phyloP scores from a whole-genome alignment of 2,113 vertebrate species.

The Raja brachyura region DNA sequence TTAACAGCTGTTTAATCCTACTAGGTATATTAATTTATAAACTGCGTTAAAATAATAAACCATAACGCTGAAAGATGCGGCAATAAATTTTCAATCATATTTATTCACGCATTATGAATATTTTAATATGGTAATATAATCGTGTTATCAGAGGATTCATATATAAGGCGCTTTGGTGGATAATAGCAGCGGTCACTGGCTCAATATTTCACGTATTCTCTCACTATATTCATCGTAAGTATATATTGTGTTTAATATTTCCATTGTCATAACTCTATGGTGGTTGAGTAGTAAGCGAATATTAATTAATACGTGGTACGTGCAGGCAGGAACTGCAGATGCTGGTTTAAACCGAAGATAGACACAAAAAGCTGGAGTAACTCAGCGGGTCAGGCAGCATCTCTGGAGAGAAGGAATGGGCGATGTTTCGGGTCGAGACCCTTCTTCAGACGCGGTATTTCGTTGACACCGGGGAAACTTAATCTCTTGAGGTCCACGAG shows the following conservation, averaged over 20 bases:
- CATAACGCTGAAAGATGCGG: not conserved
- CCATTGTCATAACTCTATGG: no score
- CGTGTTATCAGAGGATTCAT: not conserved
- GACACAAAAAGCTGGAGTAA: no score
- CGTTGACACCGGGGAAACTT: not conserved
- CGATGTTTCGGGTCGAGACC: no score
- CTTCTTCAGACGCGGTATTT: no score
- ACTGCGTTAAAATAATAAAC: not conserved
- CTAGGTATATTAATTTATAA: not conserved
- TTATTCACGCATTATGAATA: not conserved
- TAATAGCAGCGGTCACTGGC: not conserved
- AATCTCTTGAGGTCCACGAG: not conserved
- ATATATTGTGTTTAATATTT: conserved; percentile 8
- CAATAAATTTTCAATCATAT: not conserved
- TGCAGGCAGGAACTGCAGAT: no score
- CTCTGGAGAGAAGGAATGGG: no score
- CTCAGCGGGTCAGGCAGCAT: no score
- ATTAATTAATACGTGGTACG: not conserved
- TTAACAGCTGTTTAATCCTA: not conserved
- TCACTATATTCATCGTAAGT: not conserved
- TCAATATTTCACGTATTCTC: not conserved
- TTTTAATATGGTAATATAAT: not conserved
- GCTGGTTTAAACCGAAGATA: no score
- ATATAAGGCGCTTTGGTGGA: not conserved
- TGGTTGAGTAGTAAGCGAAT: not conserved